Base-by-base conservation (phyloP, 2,888 invertebrate species). In the Operophtera brumata region DNA sequence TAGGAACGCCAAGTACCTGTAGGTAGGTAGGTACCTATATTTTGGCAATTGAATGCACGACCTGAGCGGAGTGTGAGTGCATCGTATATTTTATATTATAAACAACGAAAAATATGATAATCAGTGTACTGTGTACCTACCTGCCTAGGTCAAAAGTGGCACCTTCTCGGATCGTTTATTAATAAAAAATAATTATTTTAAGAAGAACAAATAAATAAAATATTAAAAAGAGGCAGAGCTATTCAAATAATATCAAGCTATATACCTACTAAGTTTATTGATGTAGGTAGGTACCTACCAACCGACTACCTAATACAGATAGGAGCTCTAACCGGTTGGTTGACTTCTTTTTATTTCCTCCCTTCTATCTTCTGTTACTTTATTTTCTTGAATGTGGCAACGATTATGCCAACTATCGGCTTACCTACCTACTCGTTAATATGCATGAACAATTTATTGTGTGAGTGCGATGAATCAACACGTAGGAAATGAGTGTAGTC, bases 91-190 rank as follows among this genome's bases (percentile, higher is more conserved):
- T 49, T 46, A 46, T 43, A 30, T 8, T 2, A 20, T 1, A 7
- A 20, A 11, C 20, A 35, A 43, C n/a, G 45, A 53, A 51, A 50
- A 45, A 46, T 51, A 59, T 59, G 59, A 25, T 59, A 59, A 63
- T 59, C 54, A 47, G 47, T 20, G 49, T 14, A 36, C n/a, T 4
- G 47, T 20, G 49, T 14, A 36, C n/a, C n/a, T 34, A 30, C 30
- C 30, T 43, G 64, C 43, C n/a, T 41, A 69, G 66, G 71, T 68
- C 64, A 58, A 47, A 50, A 39, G 53, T 62, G 66, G 55, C 70
- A 69, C 59, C 67, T 70, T 66, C 58, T 46, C 10, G 30, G 47
- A 57, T 60, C 54, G 48, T 48, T 36, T 37, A 41, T 32, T 35
- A 8, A 28, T 36, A 50, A 37, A 20, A 39, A 50, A 43, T 25